These are phyloP conservation scores for Cephus spinipes DNA, from an alignment of 2,888 invertebrate species.

Conservation along the genomic window DNA sequence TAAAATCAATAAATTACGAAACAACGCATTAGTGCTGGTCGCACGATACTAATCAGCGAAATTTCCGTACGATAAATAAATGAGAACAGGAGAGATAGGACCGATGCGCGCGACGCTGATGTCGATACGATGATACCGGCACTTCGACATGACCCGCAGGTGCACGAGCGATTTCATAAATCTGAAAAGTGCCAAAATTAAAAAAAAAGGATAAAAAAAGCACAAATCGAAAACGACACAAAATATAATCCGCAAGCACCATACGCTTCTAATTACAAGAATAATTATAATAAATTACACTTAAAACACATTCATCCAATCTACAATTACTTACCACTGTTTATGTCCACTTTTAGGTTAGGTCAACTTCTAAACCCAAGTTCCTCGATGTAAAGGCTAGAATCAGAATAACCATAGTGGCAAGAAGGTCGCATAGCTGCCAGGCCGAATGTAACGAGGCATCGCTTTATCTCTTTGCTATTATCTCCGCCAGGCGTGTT, in stretches of 20 bases:
- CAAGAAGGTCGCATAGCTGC: slow-evolving; percentile 21
- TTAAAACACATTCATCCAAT: background rate
- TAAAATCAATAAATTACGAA: slow-evolving; percentile 67
- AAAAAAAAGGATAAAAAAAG: background rate
- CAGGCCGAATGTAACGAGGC: slow-evolving; percentile 49
- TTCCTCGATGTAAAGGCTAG: background rate
- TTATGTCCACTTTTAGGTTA: background rate
- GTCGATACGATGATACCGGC: slow-evolving; percentile 51
- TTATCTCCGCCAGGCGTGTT: slow-evolving; percentile 44
- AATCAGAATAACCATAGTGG: slow-evolving; percentile 7
- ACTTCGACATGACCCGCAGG: slow-evolving; percentile 6
- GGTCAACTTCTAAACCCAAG: background rate
- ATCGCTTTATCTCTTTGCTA: slow-evolving; percentile 51
- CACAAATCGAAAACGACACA: background rate
- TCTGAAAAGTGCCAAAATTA: background rate
- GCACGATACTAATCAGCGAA: slow-evolving; percentile 67
- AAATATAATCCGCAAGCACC: background rate
- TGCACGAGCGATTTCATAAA: background rate
- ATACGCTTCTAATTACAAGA: background rate
- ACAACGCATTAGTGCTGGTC: slow-evolving; percentile 65
- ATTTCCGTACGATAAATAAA: slow-evolving; percentile 67
- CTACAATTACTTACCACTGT: background rate
- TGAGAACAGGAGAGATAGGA: slow-evolving; percentile 48
- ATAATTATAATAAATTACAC: background rate
- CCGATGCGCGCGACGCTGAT: slow-evolving; percentile 42